Conservation (phyloP, 2,888 invertebrate species). For the Chaetoderma sp. region DNA sequence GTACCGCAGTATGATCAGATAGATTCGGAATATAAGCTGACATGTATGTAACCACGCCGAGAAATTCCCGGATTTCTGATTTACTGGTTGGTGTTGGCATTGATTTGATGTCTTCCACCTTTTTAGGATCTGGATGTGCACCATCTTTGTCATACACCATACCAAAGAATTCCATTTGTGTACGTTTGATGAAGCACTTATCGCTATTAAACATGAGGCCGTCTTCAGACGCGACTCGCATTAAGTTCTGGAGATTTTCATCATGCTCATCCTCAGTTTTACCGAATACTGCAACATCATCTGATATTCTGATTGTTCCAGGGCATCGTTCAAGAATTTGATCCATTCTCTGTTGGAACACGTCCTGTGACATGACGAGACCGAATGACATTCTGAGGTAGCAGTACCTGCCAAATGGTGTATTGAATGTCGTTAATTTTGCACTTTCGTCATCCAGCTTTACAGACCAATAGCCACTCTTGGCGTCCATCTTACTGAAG, state of each 20-base stretch:
- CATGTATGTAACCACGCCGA: slow-evolving; percentile 28
- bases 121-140: slow-evolving; percentile 30
- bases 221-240: neutral
- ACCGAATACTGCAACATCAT: slow-evolving; percentile 14
- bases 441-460: slow-evolving; percentile 7
- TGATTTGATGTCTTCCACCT: slow-evolving; percentile 18
- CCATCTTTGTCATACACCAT: slow-evolving; percentile 19
- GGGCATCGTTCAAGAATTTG: slow-evolving; percentile 12
- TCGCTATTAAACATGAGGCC: slow-evolving; percentile 13
- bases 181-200: neutral
- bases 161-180: slow-evolving; percentile 31
- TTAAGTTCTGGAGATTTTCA: slow-evolving; percentile 1
- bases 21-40: slow-evolving; percentile 23
- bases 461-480: slow-evolving; percentile 31
- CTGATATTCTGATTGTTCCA: slow-evolving; percentile 4
- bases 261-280: neutral
- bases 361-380: slow-evolving; percentile 5
- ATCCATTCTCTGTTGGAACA: slow-evolving; percentile 16
- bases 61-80: slow-evolving; percentile 27
- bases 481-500: slow-evolving; percentile 29
- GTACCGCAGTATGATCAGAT: slow-evolving; percentile 11
- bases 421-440: slow-evolving; percentile 17
- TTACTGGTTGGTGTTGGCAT: slow-evolving; percentile 19
- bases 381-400: slow-evolving; percentile 8
- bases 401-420: slow-evolving; percentile 8